Conservation (phyloP, 2,888 invertebrate genomes). For the Lepeophtheirus nordmannii region DNA sequence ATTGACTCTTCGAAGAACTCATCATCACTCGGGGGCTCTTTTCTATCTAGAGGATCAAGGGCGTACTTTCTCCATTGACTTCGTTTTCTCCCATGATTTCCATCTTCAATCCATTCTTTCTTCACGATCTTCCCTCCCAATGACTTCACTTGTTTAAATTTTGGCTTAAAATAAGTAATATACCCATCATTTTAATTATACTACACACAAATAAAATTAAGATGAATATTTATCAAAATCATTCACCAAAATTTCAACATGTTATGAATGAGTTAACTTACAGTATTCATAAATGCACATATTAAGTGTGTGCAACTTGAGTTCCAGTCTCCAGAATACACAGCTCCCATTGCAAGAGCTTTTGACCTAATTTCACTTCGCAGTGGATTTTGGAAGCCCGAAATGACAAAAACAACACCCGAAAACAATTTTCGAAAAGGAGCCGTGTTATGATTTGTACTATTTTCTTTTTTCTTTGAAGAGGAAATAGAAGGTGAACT, state of each 20-base stretch:
- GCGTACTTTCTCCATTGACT: slow-evolving; percentile 46
- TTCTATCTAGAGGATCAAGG: slow-evolving; percentile 27
- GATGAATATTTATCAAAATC: too few species aligned
- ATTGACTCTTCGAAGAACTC: slow-evolving; percentile 37
- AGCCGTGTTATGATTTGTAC: slow-evolving; percentile 30
- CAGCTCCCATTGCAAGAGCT: slow-evolving; percentile 61
- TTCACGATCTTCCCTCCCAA: slow-evolving; percentile 47
- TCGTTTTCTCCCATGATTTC: slow-evolving; percentile 43
- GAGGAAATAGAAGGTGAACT: background rate
- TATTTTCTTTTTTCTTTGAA: slow-evolving; percentile 11
- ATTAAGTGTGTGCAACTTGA: slow-evolving; percentile 63
- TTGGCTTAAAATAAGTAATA: slow-evolving; percentile 47
- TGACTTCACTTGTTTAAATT: slow-evolving; percentile 54
- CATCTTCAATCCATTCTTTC: slow-evolving; percentile 57
- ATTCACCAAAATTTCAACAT: too few species aligned
- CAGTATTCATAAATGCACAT: slow-evolving; percentile 41
- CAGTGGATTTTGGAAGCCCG: slow-evolving; percentile 70
- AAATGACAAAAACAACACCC: slow-evolving; percentile 59
- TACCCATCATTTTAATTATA: background rate
- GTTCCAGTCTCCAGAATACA: slow-evolving; percentile 59
- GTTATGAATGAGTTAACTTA: too few species aligned
- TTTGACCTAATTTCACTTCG: slow-evolving; percentile 49
- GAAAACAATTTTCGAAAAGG: slow-evolving; percentile 46
- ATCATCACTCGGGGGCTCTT: slow-evolving; percentile 40
- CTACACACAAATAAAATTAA: background rate